Conservation (phyloP, 2,113 vertebrate species). For the Nicator chloris region DNA sequence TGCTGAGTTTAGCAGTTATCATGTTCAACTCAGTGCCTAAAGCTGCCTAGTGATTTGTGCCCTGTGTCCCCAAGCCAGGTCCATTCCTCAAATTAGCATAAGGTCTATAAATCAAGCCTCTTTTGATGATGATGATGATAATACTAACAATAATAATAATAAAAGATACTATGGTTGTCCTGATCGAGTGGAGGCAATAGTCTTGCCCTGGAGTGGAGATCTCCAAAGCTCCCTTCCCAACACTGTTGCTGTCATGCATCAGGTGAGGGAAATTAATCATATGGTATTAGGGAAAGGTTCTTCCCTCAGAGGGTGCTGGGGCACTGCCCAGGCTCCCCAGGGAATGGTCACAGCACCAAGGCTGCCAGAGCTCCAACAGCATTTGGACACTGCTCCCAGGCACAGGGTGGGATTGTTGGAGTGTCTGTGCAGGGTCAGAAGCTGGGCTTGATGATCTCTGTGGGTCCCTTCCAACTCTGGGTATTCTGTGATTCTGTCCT, state of each 20-base stretch:
- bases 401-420: not conserved
- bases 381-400: not conserved
- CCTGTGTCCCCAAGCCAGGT: not conserved
- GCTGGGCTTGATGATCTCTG: not conserved
- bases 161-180: not conserved
- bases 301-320: not conserved
- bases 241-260: not conserved
- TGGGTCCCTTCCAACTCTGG: not conserved
- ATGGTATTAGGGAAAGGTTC: not conserved
- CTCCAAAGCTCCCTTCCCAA: not conserved
- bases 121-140: not conserved
- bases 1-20: not conserved
- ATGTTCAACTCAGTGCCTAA: not conserved
- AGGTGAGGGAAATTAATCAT: not conserved
- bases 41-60: not conserved
- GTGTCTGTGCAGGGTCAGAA: not conserved
- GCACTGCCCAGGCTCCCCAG: not conserved
- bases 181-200: not conserved
- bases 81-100: not conserved
- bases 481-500: not conserved
- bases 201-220: not conserved
- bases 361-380: not conserved
- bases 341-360: not conserved
- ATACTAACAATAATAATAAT: too few relatives aligned
- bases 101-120: not conserved